Evolutionary conservation across 2,797 vertebrate genomes (phyloP).

Genomic region (Varecia variegata): DNA sequence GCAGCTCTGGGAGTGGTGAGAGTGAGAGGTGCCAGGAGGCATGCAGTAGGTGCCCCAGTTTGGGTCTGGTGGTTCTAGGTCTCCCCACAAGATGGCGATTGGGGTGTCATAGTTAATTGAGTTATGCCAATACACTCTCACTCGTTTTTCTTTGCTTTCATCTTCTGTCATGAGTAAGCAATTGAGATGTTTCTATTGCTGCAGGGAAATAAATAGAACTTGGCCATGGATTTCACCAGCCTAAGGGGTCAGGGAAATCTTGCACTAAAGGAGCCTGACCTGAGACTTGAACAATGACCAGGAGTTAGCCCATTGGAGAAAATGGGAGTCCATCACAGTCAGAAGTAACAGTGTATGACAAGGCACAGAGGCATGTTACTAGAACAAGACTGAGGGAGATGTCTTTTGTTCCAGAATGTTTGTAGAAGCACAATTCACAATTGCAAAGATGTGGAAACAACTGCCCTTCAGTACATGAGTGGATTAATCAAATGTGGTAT

Average conservation of each 20-base stretch:
- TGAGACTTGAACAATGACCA: neutral
- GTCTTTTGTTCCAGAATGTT: too few relatives aligned
- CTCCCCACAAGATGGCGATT: neutral
- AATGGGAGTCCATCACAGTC: neutral
- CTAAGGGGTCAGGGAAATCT: neutral
- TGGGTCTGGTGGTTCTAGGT: neutral
- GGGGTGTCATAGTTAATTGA: neutral
- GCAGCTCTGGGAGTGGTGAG: neutral
- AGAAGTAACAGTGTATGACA: neutral
- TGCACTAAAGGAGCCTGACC: neutral
- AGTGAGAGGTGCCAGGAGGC: neutral
- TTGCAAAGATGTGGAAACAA: too few relatives aligned
- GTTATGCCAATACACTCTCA: neutral
- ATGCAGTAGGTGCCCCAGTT: neutral
- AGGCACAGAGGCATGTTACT: neutral
- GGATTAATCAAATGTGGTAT: too few relatives aligned
- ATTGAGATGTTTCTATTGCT: neutral
- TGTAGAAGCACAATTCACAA: too few relatives aligned
- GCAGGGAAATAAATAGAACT: neutral
- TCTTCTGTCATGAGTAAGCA: neutral
- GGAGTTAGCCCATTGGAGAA: neutral
- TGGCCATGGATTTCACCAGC: neutral
- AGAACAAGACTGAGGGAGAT: neutral
- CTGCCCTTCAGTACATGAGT: too few relatives aligned
- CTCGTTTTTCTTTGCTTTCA: neutral